Percentiles rank a stretch among this genome's conserved stretches.
Evolutionary conservation across 2,113 vertebrate species (phyloP).

Genomic region (Myotis yumanensis): DNA sequence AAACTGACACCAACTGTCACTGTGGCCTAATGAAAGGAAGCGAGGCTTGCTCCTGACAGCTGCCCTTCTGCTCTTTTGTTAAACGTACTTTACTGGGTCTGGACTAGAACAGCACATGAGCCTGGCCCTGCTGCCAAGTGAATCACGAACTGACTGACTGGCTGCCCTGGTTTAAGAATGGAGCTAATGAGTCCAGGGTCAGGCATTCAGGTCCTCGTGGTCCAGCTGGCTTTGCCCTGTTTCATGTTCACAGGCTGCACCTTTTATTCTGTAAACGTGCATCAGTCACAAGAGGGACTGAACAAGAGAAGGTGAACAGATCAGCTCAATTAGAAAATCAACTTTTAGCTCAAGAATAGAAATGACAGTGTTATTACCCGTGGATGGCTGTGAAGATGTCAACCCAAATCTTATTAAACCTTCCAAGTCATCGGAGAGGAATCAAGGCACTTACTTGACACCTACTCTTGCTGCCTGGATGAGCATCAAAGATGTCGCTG

Average conservation of each 20-base stretch:
- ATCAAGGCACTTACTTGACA: background rate
- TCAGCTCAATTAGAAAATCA: background rate
- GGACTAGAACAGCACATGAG: background rate
- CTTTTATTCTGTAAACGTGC: background rate
- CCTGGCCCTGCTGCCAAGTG: background rate
- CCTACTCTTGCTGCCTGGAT: background rate
- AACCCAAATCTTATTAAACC: background rate
- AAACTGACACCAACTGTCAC: background rate
- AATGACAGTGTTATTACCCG: background rate
- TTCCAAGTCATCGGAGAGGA: background rate
- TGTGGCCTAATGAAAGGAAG: too few species aligned
- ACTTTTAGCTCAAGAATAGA: background rate
- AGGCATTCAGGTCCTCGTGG: background rate
- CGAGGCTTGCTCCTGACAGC: background rate
- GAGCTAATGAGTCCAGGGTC: conserved; percentile 5
- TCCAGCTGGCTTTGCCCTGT: background rate
- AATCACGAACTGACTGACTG: background rate
- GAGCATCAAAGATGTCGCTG: background rate
- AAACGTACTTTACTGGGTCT: background rate
- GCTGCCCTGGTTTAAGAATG: background rate
- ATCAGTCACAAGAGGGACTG: background rate
- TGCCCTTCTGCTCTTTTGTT: background rate
- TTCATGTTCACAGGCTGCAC: background rate
- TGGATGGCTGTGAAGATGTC: background rate
- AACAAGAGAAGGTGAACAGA: background rate